These are phyloP conservation scores for Ridgeia piscesae DNA, from an alignment of 1,140 invertebrate genomes.

Conservation along the genomic window DNA sequence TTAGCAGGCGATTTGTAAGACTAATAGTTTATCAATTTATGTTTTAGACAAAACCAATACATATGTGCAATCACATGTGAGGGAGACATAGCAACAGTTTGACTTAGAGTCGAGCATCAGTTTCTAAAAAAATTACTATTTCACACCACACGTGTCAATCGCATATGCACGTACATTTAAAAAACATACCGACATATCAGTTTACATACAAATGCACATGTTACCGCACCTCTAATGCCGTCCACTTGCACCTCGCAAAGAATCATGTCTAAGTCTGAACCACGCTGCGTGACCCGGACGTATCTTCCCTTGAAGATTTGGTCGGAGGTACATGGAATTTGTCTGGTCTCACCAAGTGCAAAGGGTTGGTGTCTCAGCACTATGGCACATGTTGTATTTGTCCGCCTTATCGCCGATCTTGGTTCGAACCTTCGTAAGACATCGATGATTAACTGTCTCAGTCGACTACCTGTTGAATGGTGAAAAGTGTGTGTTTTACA, in stretches of 20 bases:
- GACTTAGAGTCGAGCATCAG: no score
- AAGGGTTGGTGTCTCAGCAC: not conserved
- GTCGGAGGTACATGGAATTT: not conserved
- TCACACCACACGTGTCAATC: no score
- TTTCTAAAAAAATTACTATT: no score
- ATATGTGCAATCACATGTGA: no score
- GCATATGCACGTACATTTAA: not conserved
- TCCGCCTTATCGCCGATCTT: not conserved
- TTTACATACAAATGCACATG: not conserved
- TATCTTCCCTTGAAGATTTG: not conserved
- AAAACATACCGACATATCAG: not conserved
- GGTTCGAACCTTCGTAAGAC: not conserved
- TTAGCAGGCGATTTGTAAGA: no score
- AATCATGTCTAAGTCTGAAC: not conserved
- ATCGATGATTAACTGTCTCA: not conserved
- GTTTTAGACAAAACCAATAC: no score
- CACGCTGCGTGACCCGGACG: not conserved
- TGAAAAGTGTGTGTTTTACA: no score
- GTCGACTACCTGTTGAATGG: not conserved
- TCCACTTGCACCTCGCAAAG: slow-evolving; percentile 3
- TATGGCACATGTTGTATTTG: not conserved
- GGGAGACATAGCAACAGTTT: no score
- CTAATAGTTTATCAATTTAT: no score
- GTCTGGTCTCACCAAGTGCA: not conserved
- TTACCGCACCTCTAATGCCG: not conserved